Evolutionary conservation across 2,888 invertebrate species (phyloP), one percentile per base, ranked within the genome.

Genomic region (Pteria penguin): DNA sequence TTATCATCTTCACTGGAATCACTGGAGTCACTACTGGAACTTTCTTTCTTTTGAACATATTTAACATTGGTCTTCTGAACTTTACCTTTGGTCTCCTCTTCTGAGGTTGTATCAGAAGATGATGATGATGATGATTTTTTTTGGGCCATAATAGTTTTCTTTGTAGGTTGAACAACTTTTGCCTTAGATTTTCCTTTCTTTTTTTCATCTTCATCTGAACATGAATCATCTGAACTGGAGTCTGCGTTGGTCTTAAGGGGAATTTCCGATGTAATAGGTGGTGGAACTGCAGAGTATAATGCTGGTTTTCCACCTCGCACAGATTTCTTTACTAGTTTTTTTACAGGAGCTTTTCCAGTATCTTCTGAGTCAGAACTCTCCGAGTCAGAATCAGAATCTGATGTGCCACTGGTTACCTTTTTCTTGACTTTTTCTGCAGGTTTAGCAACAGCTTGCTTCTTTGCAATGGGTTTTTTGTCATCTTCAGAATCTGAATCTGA

Each of bases 361-460:
- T 71, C 66, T 24, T 75, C 66, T 14, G 29, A 11, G 31, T 70
- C 65, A 36, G 72, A 79, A 57, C 82, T 85, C 71, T 83, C 83
- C 26, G 85, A 85, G 54, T 86, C 86, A 11, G 83, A 81, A 80
- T 84, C 84, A 22, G 86, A 84, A 60, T 84, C 85, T 24, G 83
- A 83, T 5, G 82, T 82, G 29, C 78, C 77, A 65, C 52, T 52
- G 58, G 32, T 18, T 55, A 31, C 29, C 55, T 62, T 33, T 14
- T 26, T 3, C 14, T 31, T 18, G 31, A 2, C 57, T 8, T 5
- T 33, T 33, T 57, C 62, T 8, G 29, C 31, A 33, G 62, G n/a
- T 1, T 58, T 32, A 24, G 27, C 58, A 14, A 18, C 26, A 18
- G 31, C 31, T 55, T n/a, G 29, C 32, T 61, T 62, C n/a, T 31